Conservation (phyloP, 2,888 invertebrate species). For the Dugesia japonica region DNA sequence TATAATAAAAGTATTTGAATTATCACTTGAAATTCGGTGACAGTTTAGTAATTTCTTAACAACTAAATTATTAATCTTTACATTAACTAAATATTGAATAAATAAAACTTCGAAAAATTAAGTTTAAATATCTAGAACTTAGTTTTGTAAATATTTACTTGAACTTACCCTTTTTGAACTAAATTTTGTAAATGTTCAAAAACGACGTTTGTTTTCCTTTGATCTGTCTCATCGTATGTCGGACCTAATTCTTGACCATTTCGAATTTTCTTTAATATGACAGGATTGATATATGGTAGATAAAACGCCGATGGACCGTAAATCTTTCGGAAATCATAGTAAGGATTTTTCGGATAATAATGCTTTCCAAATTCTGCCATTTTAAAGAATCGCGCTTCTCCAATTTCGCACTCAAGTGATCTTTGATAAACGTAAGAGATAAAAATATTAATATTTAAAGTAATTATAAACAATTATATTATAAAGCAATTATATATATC, state of each 20-base stretch:
- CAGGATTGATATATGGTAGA: neutral
- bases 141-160: neutral
- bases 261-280: neutral
- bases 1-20: too few relatives aligned
- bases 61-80: too few relatives aligned
- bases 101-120: too few relatives aligned
- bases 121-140: too few relatives aligned
- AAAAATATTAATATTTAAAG: too few relatives aligned
- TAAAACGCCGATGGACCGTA: neutral
- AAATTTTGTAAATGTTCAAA: neutral
- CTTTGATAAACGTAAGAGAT: neutral
- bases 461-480: too few relatives aligned
- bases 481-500: too few relatives aligned
- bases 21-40: too few relatives aligned
- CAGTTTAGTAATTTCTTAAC: too few relatives aligned
- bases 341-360: neutral
- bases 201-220: neutral
- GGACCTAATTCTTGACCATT: neutral
- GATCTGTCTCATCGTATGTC: neutral
- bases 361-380: neutral
- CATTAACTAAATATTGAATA: too few relatives aligned
- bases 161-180: neutral
- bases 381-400: neutral
- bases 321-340: neutral
- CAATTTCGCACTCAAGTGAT: neutral